Conservation (phyloP, 2,113 vertebrate genomes). For the Sylvietta virens region DNA sequence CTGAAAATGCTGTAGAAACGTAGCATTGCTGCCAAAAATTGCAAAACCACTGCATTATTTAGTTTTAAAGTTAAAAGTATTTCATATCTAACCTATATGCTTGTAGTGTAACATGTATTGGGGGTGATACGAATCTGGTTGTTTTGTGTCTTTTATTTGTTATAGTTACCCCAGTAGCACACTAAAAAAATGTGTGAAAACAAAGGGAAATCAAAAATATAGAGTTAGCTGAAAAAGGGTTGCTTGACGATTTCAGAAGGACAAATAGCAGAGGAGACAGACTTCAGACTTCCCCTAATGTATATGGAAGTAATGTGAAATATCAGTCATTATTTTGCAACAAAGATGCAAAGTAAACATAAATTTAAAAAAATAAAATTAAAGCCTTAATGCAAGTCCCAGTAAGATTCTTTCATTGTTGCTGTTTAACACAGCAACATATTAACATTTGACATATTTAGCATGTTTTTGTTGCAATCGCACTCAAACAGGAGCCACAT, state of each 20-base stretch:
- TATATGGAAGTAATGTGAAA: not conserved
- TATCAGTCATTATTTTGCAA: not conserved
- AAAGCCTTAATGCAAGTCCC: not conserved
- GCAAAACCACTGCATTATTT: not conserved
- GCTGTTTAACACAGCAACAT: not conserved
- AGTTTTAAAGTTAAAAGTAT: not conserved
- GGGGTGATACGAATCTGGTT: not conserved
- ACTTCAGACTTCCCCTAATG: not conserved
- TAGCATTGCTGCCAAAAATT: not conserved
- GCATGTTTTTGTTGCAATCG: not conserved
- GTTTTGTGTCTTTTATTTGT: not conserved
- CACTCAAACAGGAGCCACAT: not conserved
- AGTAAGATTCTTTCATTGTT: not conserved
- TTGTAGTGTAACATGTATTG: not conserved
- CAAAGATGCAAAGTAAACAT: not conserved
- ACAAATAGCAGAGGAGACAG: not conserved
- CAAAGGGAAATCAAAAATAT: not conserved
- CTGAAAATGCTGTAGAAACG: not conserved
- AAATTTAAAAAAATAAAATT: not conserved
- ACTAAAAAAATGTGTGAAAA: not conserved
- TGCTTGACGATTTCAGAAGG: not conserved
- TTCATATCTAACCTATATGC: not conserved
- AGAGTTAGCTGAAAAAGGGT: not conserved
- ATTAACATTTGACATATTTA: not conserved
- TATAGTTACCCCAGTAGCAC: not conserved